Evolutionary conservation across 2,797 vertebrate genomes (phyloP).

Genomic region (Labeo calbasu): DNA sequence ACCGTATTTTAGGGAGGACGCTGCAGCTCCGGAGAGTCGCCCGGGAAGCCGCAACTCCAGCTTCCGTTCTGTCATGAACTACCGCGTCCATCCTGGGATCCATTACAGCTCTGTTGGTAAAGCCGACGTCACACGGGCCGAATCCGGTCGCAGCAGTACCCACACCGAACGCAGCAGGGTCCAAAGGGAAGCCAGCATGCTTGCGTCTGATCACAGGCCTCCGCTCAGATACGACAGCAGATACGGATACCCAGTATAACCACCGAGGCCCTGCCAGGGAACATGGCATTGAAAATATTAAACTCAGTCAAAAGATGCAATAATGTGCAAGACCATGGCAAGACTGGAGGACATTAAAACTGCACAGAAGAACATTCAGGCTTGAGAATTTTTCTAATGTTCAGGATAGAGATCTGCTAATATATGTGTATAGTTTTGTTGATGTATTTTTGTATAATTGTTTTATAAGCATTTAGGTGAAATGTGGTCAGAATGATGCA

Average conservation of each 20-base stretch:
- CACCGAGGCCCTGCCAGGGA: background rate
- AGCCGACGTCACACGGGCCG: constrained; percentile 46
- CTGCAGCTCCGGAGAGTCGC: constrained; percentile 75
- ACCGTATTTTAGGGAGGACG: constrained; percentile 74
- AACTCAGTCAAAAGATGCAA: background rate
- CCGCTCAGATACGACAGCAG: constrained; percentile 69
- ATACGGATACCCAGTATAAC: constrained; percentile 79
- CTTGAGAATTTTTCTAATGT: background rate
- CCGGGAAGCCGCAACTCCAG: constrained; percentile 75
- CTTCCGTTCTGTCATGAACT: constrained; percentile 79
- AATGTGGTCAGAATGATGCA: background rate
- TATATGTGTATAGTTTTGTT: constrained; percentile 10
- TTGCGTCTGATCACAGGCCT: background rate
- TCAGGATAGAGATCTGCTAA: background rate
- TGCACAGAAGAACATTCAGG: background rate
- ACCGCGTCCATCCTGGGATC: constrained; percentile 77
- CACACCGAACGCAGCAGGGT: constrained; percentile 30
- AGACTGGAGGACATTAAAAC: background rate
- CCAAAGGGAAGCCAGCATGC: background rate
- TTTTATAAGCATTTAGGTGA: constrained; percentile 16
- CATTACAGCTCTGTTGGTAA: constrained; percentile 68
- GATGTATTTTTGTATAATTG: constrained; percentile 23
- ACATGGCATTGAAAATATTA: background rate
- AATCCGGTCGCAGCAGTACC: constrained; percentile 52
- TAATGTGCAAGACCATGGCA: background rate